phyloP scores from a whole-genome alignment of 2,888 invertebrate species.

The Hoplodrina ambigua region DNA sequence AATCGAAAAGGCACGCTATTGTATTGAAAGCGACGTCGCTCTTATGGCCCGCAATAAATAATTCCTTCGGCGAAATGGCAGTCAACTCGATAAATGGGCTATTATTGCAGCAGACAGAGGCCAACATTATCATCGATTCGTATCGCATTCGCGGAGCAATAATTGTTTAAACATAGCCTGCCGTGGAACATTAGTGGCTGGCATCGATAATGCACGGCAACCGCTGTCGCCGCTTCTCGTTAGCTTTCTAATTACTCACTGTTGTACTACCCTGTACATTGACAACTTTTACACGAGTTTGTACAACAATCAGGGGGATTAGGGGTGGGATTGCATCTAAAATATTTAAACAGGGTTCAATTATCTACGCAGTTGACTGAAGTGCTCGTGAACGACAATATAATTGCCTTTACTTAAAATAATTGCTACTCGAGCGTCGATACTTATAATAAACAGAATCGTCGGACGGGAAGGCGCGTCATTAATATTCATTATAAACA shows the following conservation, averaged over 20 bases:
- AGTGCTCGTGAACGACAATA: constrained; percentile 75
- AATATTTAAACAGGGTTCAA: constrained; percentile 73
- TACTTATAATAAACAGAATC: constrained; percentile 81
- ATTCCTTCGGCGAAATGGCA: constrained; percentile 85
- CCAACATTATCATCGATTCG: constrained; percentile 88
- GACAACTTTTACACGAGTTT: constrained; percentile 64
- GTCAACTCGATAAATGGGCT: constrained; percentile 87
- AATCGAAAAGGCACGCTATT: constrained; percentile 81
- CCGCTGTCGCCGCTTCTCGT: constrained; percentile 72
- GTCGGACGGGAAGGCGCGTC: constrained; percentile 77
- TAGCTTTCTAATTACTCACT: constrained; percentile 78
- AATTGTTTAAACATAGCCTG: constrained; percentile 88
- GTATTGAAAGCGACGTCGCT: constrained; percentile 83
- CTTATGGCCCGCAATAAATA: constrained; percentile 86
- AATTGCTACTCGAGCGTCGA: constrained; percentile 80
- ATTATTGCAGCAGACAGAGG: constrained; percentile 87
- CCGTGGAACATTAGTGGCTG: constrained; percentile 82
- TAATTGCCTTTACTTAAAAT: constrained; percentile 84
- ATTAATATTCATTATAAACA: constrained; percentile 89
- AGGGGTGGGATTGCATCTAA: constrained; percentile 67
- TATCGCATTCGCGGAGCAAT: constrained; percentile 86
- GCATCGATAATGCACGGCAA: constrained; percentile 83
- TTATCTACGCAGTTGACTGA: constrained; percentile 72
- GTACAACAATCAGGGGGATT: constrained; percentile 65
- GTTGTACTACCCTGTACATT: constrained; percentile 43